Conservation (phyloP, 2,797 vertebrate genomes). For the Heliangelus exortis region DNA sequence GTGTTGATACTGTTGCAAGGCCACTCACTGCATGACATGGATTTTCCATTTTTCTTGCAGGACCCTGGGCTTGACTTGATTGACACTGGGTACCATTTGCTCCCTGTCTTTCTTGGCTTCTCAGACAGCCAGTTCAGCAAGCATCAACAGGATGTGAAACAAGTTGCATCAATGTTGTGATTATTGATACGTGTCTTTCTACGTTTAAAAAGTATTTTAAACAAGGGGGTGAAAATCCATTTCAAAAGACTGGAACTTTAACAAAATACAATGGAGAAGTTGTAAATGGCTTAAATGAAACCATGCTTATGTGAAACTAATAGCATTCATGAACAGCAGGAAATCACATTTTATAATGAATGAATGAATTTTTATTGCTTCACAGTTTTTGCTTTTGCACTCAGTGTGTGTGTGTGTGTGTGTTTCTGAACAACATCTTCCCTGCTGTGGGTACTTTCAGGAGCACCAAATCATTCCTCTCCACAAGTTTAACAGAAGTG, state of each 20-base stretch:
- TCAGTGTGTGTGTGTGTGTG: background rate
- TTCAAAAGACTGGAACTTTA: background rate
- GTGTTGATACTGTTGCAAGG: background rate
- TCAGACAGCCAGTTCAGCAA: background rate
- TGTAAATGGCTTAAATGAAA: conserved; percentile 7
- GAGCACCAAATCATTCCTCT: background rate
- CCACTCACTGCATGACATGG: background rate
- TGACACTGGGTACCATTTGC: background rate
- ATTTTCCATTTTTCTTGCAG: background rate
- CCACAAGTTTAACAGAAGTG: background rate
- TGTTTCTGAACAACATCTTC: background rate
- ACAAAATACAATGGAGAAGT: background rate
- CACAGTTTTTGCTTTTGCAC: background rate
- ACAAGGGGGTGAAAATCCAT: background rate
- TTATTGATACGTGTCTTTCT: background rate
- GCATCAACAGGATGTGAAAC: background rate
- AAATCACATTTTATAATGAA: background rate
- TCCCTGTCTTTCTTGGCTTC: background rate
- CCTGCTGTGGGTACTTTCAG: background rate
- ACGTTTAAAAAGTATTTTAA: background rate
- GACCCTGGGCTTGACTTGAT: background rate
- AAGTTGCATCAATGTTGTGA: background rate
- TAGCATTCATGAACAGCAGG: background rate
- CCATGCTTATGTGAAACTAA: background rate
- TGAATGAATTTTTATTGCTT: background rate